Evolutionary conservation across 1,140 invertebrate genomes (phyloP).

Genomic region (Microvelia longipes): DNA sequence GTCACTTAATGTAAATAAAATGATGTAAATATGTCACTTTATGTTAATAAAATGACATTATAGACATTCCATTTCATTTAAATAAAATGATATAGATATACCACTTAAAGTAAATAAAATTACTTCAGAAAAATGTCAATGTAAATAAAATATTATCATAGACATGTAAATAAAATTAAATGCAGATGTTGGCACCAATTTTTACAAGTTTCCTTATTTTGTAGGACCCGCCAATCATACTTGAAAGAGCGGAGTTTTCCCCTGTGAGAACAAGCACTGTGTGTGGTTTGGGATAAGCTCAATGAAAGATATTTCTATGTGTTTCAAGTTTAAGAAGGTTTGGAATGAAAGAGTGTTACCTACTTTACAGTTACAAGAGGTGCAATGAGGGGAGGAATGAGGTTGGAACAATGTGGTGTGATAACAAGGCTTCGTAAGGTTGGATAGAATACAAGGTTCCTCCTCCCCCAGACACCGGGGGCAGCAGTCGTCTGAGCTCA

Average conservation of each 20-base stretch:
- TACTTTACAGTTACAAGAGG: constrained; percentile 63
- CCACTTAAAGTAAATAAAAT: no score
- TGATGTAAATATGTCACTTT: no score
- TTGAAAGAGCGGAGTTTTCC: no score
- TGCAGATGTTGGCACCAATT: not conserved
- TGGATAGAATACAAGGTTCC: constrained; percentile 25
- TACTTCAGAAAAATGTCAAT: no score
- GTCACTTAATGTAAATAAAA: no score
- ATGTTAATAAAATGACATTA: no score
- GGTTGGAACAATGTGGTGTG: constrained; percentile 5
- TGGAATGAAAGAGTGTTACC: constrained; percentile 22
- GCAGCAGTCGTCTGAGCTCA: constrained; percentile 48
- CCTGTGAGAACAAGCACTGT: not conserved
- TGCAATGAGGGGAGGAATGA: constrained; percentile 38
- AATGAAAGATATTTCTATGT: not conserved
- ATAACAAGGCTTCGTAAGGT: constrained; percentile 1
- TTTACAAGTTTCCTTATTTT: not conserved
- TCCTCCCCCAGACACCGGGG: constrained; percentile 50
- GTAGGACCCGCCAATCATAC: not conserved
- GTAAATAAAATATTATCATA: no score
- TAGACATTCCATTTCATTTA: no score
- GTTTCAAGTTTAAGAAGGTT: not conserved
- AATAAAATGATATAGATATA: no score
- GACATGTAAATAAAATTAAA: not conserved
- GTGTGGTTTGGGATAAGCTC: not conserved